Evolutionary conservation across 2,888 invertebrate species (phyloP).

Genomic region (Spisula solida): DNA sequence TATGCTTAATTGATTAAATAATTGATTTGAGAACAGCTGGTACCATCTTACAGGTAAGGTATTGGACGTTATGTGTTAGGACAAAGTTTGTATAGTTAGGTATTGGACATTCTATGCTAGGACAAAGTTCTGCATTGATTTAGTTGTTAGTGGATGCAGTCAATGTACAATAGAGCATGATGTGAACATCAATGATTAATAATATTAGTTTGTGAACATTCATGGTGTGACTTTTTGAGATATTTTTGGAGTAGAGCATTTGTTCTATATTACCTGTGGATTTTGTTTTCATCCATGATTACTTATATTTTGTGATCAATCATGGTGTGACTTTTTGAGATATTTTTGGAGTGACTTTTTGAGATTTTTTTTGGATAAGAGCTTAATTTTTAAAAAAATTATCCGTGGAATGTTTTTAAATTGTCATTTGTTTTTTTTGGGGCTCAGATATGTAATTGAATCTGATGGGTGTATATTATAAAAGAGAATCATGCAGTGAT

Average conservation of each 20-base stretch:
- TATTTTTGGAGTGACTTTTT: background rate
- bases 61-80: no score
- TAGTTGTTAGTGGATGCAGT: background rate
- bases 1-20: conserved; percentile 31
- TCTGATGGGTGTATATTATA: background rate
- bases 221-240: background rate
- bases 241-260: background rate
- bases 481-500: background rate
- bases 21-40: conserved; percentile 37
- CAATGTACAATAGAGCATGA: background rate
- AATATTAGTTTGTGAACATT: background rate
- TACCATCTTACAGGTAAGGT: conserved; percentile 5
- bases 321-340: background rate
- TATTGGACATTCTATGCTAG: background rate
- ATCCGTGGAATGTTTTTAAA: background rate
- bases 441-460: background rate
- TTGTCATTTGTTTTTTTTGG: background rate
- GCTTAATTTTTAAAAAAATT: background rate
- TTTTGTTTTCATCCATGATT: background rate
- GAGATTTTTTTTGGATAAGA: no score
- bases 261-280: no score
- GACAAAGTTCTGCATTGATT: conserved; percentile 21
- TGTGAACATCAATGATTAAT: background rate
- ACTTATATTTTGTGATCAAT: background rate
- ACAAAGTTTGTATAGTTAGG: background rate